Evolutionary conservation across 2,888 invertebrate genomes (phyloP), one percentile per base, ranked within the genome.

Genomic region (Ophion obscuratus): DNA sequence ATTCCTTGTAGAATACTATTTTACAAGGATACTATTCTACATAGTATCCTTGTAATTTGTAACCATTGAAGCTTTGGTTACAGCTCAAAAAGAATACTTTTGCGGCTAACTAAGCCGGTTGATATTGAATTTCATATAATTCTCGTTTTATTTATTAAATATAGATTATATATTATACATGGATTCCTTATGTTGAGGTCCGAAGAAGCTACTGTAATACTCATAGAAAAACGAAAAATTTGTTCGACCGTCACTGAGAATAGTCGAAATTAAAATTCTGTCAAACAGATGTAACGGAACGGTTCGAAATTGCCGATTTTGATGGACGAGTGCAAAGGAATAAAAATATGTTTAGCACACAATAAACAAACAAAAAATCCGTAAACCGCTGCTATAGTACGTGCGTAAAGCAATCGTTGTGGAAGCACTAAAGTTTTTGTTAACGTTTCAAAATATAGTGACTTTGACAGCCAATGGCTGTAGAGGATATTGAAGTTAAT

Each of bases 401-500:
- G 40, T 31, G 31, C 31, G 31, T 31, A 31, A 31, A 31, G 31
- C 31, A 31, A 31, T 31, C 31, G 31, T 24, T 24, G 24, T 4
- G 4, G 31, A 31, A 31, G 1, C 31, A 4, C 31, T 31, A 31
- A 31, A 31, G 31, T 31, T 31, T 31, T 31, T 31, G 31, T 31
- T 31, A 31, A 4, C 4, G 17, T 59, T 81, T 61, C 71, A 81
- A 76, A 81, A 81, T 84, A 76, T 76, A 59, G 70, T 79, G 73
- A 71, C 27, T 61, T 47, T 5, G 14, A 64, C 36, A 47, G 36
- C 20, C 24, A 61, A 74, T 36, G 2, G 31, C 61, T 44, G n/a
- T 17, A 44, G 24, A 47, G 27, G 17, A 68, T 62, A 14, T 79
- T 80, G 40, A 10, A 44, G 44, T 76, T 59, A 17, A 71, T 64